Base-by-base conservation (phyloP, 2,888 invertebrate genomes). In the Hypselothyrea guttata region DNA sequence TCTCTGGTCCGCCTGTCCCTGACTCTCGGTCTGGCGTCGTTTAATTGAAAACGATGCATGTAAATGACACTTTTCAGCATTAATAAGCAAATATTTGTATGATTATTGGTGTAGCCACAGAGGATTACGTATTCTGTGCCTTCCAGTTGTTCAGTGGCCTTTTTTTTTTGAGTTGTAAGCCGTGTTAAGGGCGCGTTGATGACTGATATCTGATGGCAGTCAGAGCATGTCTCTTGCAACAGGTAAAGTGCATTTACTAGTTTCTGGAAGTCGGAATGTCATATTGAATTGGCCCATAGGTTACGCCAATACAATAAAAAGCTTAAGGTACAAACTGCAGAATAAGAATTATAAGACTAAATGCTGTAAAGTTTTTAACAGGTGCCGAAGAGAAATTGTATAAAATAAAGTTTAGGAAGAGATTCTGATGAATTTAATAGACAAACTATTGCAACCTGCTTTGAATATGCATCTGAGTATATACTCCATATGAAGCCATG, bases 21-120 rank as follows among this genome's bases (percentile, higher is more conserved):
- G 13, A 15, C 27, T 61, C 51, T 56, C 34, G 18, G 31, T 16
- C 40, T 74, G 79, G 85, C 81, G 81, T 82, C 85, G 83, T 82
- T 82, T 82, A 82, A 82, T 82, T 82, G 81, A 82, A 83, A 82
- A 82, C 85, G 81, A 84, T 83, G 83, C 85, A 84, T 84, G 84
- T 84, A 86, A 84, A 83, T 86, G 86, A 79, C 86, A 84, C 86
- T 84, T 84, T 84, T 84, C 86, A 86, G 85, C 86, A 84, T 83
- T 83, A 83, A 83, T 83, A 85, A 83, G 82, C 81, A 85, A 85
- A 85, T 83, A 83, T 85, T 83, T 85, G 86, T 83, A 72, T 70
- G 82, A 78, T 82, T 82, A 82, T 82, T 84, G 73, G 69, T 73
- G 81, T 69, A 64, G 82, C 56, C 35, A 56, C 49, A 65, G 52